A percentile compares a stretch with the other conserved stretches of the same genome.
Evolutionary conservation across 2,113 vertebrate genomes (phyloP).

Genomic region (Stegostoma tigrinum): DNA sequence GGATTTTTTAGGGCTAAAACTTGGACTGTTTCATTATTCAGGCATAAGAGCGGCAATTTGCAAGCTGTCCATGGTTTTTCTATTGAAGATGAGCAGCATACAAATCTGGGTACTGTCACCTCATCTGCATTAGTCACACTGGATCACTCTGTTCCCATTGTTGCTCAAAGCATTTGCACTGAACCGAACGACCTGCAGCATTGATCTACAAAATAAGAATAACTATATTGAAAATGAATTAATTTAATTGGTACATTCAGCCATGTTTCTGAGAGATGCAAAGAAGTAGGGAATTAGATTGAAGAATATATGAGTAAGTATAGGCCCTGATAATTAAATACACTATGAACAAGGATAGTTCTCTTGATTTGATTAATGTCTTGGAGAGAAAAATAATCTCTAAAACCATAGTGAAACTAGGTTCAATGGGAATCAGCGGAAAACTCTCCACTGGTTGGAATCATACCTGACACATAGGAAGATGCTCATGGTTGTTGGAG

Average conservation of each 20-base stretch:
- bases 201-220: not conserved
- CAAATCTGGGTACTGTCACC: not conserved
- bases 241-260: not conserved
- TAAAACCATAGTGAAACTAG: too few species aligned
- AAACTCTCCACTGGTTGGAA: too few species aligned
- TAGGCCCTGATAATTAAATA: not conserved
- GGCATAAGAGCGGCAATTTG: not conserved
- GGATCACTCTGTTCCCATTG: not conserved
- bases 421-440: too few species aligned
- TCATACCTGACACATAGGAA: too few species aligned
- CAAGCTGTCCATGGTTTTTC: not conserved
- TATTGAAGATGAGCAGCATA: not conserved
- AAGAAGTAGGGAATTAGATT: not conserved
- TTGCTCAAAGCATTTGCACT: not conserved
- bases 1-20: not conserved
- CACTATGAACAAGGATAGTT: not conserved
- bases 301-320: not conserved
- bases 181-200: not conserved
- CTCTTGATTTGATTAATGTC: not conserved
- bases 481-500: too few species aligned
- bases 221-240: not conserved
- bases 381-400: not conserved
- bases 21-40: not conserved
- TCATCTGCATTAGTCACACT: not conserved
- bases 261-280: not conserved